phyloP scores from a whole-genome alignment of 2,888 invertebrate genomes.

The Frankliniella fusca region DNA sequence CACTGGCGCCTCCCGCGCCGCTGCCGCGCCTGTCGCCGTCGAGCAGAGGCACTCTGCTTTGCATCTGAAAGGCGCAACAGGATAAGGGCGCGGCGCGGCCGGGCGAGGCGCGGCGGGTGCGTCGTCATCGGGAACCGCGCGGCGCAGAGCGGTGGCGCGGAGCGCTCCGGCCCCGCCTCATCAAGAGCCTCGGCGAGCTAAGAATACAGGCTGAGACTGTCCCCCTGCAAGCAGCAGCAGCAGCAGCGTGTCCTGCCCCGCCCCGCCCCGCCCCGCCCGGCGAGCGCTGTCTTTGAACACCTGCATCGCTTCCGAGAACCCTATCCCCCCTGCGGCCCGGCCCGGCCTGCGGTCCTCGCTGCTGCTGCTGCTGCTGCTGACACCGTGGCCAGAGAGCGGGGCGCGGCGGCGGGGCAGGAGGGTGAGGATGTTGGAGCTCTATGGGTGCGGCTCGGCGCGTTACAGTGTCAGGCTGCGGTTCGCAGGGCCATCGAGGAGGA shows the following conservation, averaged over 20 bases:
- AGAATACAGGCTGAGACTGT: too few relatives aligned
- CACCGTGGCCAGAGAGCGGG: not conserved
- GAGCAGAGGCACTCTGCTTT: not conserved
- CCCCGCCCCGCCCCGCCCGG: not conserved
- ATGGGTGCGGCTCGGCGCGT: not conserved
- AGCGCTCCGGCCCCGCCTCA: too few relatives aligned
- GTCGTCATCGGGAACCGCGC: not conserved
- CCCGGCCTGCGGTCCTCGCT: too few relatives aligned
- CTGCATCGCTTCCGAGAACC: conserved; percentile 20
- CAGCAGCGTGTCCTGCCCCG: too few relatives aligned
- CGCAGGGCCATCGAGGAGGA: too few relatives aligned
- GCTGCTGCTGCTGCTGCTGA: too few relatives aligned
- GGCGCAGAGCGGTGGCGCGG: not conserved
- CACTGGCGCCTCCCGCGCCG: too few relatives aligned
- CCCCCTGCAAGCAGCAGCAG: too few relatives aligned
- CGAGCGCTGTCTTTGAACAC: not conserved
- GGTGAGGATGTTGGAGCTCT: not conserved
- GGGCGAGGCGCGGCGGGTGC: not conserved
- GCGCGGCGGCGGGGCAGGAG: not conserved
- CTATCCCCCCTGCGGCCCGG: too few relatives aligned
- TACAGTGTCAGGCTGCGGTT: not conserved
- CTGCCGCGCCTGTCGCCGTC: too few relatives aligned
- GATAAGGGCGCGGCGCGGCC: not conserved
- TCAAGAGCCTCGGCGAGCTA: too few relatives aligned
- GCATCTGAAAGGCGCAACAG: not conserved